phyloP scores from a whole-genome alignment of 2,888 invertebrate species.

The Phortica okadai region DNA sequence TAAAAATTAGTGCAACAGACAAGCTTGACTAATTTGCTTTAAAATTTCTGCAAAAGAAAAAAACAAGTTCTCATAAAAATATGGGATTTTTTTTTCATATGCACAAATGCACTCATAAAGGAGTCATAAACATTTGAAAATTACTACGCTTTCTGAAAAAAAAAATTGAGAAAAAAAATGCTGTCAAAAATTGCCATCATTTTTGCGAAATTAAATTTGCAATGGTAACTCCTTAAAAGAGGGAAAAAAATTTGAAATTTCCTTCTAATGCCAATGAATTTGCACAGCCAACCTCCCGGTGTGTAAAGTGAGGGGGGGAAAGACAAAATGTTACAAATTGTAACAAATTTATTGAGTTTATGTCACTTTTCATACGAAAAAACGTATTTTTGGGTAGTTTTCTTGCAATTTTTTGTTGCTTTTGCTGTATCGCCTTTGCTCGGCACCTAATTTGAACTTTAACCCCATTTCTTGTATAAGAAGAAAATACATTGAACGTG shows the following conservation, averaged over 20 bases:
- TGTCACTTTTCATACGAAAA: neutral
- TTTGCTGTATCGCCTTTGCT: neutral
- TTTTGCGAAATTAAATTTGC: conserved; percentile 60
- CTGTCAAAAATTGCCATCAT: conserved; percentile 37
- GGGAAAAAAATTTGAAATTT: no score
- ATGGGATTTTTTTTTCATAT: neutral
- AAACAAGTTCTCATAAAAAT: conserved; percentile 2
- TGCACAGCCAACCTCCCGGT: conserved; percentile 56
- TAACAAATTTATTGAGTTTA: conserved; percentile 26
- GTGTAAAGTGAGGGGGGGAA: neutral
- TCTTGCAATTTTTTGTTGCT: neutral
- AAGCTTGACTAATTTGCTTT: conserved; percentile 3
- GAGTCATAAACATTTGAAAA: conserved; percentile 54
- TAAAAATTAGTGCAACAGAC: neutral
- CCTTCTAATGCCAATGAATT: conserved; percentile 42
- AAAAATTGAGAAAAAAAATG: conserved; percentile 28
- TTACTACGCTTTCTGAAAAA: conserved; percentile 34
- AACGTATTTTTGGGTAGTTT: neutral
- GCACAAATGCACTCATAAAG: conserved; percentile 54
- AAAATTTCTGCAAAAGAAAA: neutral
- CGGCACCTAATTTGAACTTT: conserved; percentile 52
- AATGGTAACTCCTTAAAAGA: conserved; percentile 44
- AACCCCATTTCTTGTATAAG: conserved; percentile 44
- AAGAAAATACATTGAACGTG: neutral
- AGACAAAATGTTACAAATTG: conserved; percentile 10